phyloP scores from a whole-genome alignment of 2,113 vertebrate genomes.

The Bettongia penicillata region DNA sequence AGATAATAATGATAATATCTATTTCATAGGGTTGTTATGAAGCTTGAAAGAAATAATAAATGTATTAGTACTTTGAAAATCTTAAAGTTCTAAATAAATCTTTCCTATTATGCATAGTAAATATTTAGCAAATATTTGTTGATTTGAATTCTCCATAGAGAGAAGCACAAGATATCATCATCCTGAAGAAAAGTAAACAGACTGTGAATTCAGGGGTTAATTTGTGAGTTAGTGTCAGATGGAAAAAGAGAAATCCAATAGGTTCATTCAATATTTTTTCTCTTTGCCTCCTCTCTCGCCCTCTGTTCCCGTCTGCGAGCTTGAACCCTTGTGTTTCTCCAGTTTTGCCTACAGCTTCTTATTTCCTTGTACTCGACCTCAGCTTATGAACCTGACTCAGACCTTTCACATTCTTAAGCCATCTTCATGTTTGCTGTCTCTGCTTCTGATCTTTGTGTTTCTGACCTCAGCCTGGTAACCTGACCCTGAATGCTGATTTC shows the following conservation, averaged over 20 bases:
- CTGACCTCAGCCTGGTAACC: conserved; percentile 46
- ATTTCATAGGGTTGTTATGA: not conserved
- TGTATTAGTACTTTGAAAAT: not conserved
- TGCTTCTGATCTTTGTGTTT: conserved; percentile 57
- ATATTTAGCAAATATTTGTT: not conserved
- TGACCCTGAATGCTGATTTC: conserved; percentile 43
- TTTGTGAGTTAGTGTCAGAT: not conserved
- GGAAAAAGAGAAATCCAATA: not conserved
- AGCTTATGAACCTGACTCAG: conserved; percentile 60
- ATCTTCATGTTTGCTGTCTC: conserved; percentile 70
- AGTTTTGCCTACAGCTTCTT: conserved; percentile 57
- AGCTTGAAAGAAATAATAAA: not conserved
- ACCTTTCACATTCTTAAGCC: conserved; percentile 58
- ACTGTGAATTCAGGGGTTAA: not conserved
- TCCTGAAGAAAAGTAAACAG: not conserved
- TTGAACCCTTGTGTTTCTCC: conserved; percentile 9
- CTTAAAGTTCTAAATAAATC: not conserved
- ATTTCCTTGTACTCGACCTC: conserved; percentile 68
- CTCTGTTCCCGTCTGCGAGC: conserved; percentile 17
- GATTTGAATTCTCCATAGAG: not conserved
- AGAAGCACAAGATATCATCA: not conserved
- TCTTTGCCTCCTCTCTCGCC: not conserved
- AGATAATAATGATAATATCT: not conserved
- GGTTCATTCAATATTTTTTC: not conserved
- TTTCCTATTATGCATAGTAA: not conserved